Conservation (phyloP, 2,797 vertebrate genomes). For the Eulemur coronatus region DNA sequence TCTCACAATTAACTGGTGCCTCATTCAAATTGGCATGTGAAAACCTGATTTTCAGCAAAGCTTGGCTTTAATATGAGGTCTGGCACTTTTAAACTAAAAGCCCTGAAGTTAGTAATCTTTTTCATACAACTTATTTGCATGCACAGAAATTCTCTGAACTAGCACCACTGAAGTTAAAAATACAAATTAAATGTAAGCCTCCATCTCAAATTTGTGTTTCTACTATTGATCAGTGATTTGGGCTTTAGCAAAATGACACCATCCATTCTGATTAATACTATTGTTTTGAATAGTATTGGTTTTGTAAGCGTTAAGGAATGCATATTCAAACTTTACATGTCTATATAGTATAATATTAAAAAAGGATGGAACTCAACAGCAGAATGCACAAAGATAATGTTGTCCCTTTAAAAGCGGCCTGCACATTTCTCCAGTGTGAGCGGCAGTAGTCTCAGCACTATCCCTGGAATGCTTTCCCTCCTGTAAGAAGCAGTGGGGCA, state of each 20-base stretch:
- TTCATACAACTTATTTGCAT: background rate
- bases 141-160: background rate
- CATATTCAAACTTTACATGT: background rate
- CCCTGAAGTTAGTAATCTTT: background rate
- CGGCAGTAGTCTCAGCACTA: background rate
- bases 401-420: background rate
- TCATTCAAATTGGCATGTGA: background rate
- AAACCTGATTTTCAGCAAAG: background rate
- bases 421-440: background rate
- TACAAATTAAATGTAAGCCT: background rate
- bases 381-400: background rate
- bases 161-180: background rate
- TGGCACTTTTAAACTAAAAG: background rate
- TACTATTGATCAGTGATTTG: background rate
- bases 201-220: background rate
- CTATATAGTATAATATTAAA: background rate
- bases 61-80: background rate
- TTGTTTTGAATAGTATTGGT: background rate
- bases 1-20: background rate
- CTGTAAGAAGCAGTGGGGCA: conserved; percentile 24
- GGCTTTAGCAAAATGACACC: background rate
- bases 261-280: background rate
- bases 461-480: conserved; percentile 38
- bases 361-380: background rate
- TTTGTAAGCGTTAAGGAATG: background rate